Evolutionary conservation across 1,140 invertebrate genomes (phyloP).

Genomic region (Apis mellifera): Amel_HAv3.1 CM009939.2:12128001-12128500

Average conservation of each 20-base stretch:
- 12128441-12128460: neutral
- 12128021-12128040: neutral
- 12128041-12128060: constrained; percentile 1
- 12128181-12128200: no score
- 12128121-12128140: no score
- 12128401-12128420: constrained; percentile 2
- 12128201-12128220: neutral
- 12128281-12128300: neutral
- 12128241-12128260: neutral
- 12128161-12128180: no score
- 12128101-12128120: no score
- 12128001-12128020: constrained; percentile 10
- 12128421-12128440: neutral
- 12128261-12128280: no score
- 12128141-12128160: no score
- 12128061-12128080: neutral
- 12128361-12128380: neutral
- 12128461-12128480: constrained; percentile 6
- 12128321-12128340: neutral
- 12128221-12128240: neutral
- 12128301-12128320: neutral
- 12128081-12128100: no score
- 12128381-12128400: neutral
- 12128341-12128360: neutral
- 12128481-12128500: neutral